Base-by-base conservation (phyloP, 2,797 vertebrate genomes). In the Lepus oiostolus region DNA sequence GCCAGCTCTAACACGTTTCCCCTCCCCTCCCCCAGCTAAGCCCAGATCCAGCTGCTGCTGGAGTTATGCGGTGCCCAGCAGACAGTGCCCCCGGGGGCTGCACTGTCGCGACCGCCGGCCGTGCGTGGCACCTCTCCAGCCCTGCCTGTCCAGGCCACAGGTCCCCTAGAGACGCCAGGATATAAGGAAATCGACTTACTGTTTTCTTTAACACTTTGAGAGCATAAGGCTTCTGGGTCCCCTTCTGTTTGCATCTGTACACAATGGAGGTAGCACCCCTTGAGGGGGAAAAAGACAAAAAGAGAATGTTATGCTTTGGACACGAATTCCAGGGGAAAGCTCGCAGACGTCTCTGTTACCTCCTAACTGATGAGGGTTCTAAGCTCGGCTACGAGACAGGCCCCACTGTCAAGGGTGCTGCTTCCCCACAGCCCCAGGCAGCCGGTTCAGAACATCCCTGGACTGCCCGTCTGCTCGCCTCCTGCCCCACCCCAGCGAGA, bases 201-300 rank as follows among this genome's bases (percentile, higher is more conserved):
- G 99, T 99, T 98, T 99, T 99, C 98, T 99, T 99, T 98, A 99
- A 98, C 98, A 99, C 99, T 98, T 99, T 99, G 98, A 99, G 88
- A 96, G 99, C 99, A 96, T 98, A 99, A 95, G 98, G 98, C 98
- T 99, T 99, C 98, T 99, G 98, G 21, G 99, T 99, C 98, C 99
- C 98, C 97, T 99, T 99, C 98, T 99, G 99, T 96, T 98, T 98
- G 98, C 99, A 99, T 98, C 98, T 98, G 98, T 98, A 99, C 97
- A 99, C 99, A 98, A 99, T 98, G 90, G 99, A 99, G 91, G 99
- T 99, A 97, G 99, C 99, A 96, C 99, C 99, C 97, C 99, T 99
- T 98, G 88, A 98, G 96, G 83, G 30, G 88, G 58, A 89, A 95
- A 96, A 95, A 97, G 88, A 96, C 89, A 97, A 91, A 97, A 95